Evolutionary conservation across 2,888 invertebrate species (phyloP), one percentile per base, ranked within the genome.

Genomic region (Girardia tigrina): DNA sequence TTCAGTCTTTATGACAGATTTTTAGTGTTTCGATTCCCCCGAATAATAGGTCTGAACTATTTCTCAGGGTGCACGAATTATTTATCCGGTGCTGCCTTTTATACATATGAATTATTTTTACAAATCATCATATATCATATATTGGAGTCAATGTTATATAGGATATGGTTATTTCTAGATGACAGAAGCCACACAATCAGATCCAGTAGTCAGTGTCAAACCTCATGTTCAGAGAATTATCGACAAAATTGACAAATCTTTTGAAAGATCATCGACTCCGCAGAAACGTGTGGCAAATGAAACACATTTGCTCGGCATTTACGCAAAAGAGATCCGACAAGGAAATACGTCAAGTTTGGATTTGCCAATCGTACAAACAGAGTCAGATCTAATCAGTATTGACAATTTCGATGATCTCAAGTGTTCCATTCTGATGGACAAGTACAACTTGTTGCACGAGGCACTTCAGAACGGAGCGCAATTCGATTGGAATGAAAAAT

Each of bases 141-240:
- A n/a, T n/a, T n/a, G n/a, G n/a, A n/a, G n/a, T n/a, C n/a, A n/a
- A n/a, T n/a, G n/a, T n/a, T n/a, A n/a, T n/a, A n/a, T n/a, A n/a
- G n/a, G n/a, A n/a, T n/a, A n/a, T n/a, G n/a, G n/a, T n/a, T n/a
- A n/a, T n/a, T n/a, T n/a, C n/a, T n/a, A n/a, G n/a, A n/a, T n/a
- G n/a, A n/a, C n/a, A n/a, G n/a, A n/a, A n/a, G n/a, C n/a, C n/a
- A n/a, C n/a, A n/a, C n/a, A n/a, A n/a, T n/a, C n/a, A n/a, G n/a
- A n/a, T n/a, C n/a, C n/a, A n/a, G n/a, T n/a, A n/a, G 36, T 56
- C 56, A 20, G 2, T 56, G n/a, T 56, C 6, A 56, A 56, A n/a
- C 56, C 56, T 56, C n/a, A 56, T 56, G n/a, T 56, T 56, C 56
- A 56, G n/a, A 36, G 16, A 36, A 36, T 36, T 12, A 56, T 56